Conservation (phyloP, 2,888 invertebrate genomes). For the Nesidiocoris tenuis region DNA sequence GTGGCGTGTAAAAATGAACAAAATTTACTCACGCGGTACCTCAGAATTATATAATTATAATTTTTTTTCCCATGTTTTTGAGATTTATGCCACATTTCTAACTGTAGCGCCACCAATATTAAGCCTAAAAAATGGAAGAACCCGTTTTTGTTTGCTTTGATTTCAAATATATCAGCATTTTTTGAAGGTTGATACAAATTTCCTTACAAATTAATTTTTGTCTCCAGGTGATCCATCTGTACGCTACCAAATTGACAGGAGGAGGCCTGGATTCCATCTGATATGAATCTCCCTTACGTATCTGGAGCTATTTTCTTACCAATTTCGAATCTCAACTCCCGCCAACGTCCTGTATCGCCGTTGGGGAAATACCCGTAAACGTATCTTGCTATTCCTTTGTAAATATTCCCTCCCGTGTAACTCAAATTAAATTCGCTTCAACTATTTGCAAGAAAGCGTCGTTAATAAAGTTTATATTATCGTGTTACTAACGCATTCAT, state of each 20-base stretch:
- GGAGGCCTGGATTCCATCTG: constrained; percentile 64
- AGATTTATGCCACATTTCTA: no score
- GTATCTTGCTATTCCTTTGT: background rate
- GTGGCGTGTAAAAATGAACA: no score
- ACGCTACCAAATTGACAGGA: constrained; percentile 80
- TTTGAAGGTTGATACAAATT: background rate
- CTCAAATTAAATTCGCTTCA: background rate
- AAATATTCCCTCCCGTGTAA: background rate
- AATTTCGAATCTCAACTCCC: constrained; percentile 33
- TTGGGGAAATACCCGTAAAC: background rate
- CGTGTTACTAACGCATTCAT: no score
- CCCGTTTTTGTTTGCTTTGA: no score
- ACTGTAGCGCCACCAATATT: no score
- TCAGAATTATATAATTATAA: no score
- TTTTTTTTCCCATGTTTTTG: no score
- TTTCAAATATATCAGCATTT: no score
- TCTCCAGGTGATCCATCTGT: constrained; percentile 73
- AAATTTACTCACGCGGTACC: no score
- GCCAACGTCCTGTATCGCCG: background rate
- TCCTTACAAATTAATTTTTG: background rate
- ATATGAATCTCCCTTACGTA: no score
- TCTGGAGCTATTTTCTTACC: background rate
- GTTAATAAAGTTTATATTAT: background rate
- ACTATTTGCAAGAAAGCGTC: background rate
- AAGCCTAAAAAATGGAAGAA: no score